A percentile compares a stretch with the other conserved stretches of the same genome.
Conservation (phyloP, 2,888 invertebrate species). For the Drosophila quasianomalipes region DNA sequence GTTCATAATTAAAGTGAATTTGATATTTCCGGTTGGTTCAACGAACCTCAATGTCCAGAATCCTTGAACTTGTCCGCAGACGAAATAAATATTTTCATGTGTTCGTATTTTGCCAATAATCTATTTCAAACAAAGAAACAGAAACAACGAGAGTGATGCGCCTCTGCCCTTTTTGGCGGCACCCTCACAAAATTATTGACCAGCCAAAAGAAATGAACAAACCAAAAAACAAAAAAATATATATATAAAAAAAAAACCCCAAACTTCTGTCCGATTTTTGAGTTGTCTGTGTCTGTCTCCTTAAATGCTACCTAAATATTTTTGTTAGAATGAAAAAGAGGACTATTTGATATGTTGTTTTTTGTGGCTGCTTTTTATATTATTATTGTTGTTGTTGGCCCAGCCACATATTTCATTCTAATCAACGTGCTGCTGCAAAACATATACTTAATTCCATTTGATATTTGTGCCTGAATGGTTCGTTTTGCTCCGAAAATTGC, state of each 20-base stretch:
- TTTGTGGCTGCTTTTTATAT: constrained; percentile 18
- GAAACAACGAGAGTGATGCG: constrained; percentile 34
- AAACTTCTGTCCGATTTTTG: constrained; percentile 56
- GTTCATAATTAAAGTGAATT: constrained; percentile 80
- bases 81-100: constrained; percentile 65
- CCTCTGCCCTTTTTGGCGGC: constrained; percentile 79
- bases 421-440: constrained; percentile 74
- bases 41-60: constrained; percentile 66
- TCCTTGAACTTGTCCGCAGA: constrained; percentile 80
- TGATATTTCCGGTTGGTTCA: constrained; percentile 83
- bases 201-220: constrained; percentile 56
- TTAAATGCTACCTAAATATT: constrained; percentile 80
- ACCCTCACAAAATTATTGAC: constrained; percentile 84
- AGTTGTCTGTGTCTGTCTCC: constrained; percentile 74
- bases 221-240: constrained; percentile 19
- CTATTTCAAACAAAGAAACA: constrained; percentile 74
- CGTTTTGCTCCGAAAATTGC: constrained; percentile 80
- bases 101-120: constrained; percentile 76
- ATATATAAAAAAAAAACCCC: constrained; percentile 23
- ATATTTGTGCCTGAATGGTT: constrained; percentile 69
- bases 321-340: constrained; percentile 63
- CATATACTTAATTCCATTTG: constrained; percentile 76
- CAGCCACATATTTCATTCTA: constrained; percentile 75
- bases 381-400: constrained; percentile 20
- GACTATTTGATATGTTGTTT: constrained; percentile 53